phyloP scores from a whole-genome alignment of 2,113 vertebrate genomes.

The Pavo muticus region DNA sequence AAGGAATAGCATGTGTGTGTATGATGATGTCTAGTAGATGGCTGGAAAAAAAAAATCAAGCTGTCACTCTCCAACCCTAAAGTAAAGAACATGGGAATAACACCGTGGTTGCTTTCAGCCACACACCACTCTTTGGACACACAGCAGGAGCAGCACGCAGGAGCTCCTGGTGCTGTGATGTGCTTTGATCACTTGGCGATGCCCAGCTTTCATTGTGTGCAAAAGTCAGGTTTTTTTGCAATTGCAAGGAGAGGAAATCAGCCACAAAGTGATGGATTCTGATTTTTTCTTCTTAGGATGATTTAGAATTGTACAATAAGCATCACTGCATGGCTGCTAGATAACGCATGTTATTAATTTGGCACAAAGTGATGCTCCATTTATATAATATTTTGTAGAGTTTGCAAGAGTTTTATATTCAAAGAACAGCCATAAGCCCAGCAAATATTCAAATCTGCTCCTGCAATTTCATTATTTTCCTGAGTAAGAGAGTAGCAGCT shows the following conservation, averaged over 20 bases:
- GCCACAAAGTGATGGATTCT: constrained; percentile 46
- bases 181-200: background rate
- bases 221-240: constrained; percentile 17
- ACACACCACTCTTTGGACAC: background rate
- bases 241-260: constrained; percentile 7
- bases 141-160: background rate
- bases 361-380: constrained; percentile 29
- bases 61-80: background rate
- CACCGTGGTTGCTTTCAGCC: background rate
- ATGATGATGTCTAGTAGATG: background rate
- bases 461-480: background rate
- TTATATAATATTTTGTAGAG: constrained; percentile 32
- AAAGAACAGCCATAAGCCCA: background rate
- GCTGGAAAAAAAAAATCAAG: background rate
- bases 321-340: constrained; percentile 28
- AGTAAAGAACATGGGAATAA: fast-evolving
- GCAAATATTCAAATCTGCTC: background rate
- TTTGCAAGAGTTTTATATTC: constrained; percentile 11
- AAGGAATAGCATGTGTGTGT: background rate
- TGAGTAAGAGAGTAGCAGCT: background rate
- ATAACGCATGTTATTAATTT: constrained; percentile 58
- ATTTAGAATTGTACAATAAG: constrained; percentile 53
- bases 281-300: constrained; percentile 32
- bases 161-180: background rate
- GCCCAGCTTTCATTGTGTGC: background rate